Conservation (phyloP, 1,140 invertebrate species). For the Phenacoccus solenopsis region DNA sequence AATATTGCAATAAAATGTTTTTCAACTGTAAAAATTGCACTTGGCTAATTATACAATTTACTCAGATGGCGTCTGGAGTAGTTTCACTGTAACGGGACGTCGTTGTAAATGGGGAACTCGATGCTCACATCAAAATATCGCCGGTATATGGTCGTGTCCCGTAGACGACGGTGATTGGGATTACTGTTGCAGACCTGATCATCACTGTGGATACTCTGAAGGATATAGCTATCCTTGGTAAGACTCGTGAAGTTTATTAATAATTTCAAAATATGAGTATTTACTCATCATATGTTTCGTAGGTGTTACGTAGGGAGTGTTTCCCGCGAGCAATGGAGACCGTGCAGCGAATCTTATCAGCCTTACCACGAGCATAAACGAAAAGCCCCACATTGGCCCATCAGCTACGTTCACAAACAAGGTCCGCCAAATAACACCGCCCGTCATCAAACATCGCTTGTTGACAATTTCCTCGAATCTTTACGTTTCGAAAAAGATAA, state of each 20-base stretch:
- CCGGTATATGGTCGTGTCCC: slow-evolving; percentile 65
- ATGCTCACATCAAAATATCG: slow-evolving; percentile 54
- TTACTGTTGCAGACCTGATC: slow-evolving; percentile 64
- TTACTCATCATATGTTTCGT: no score
- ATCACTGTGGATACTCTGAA: slow-evolving; percentile 65
- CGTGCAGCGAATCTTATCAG: slow-evolving; percentile 65
- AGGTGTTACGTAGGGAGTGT: slow-evolving; percentile 65
- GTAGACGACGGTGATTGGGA: slow-evolving; percentile 62
- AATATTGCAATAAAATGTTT: no score
- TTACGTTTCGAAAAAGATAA: background rate
- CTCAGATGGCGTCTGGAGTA: slow-evolving; percentile 41
- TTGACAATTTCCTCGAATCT: background rate
- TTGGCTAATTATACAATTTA: no score
- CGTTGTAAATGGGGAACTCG: slow-evolving; percentile 55
- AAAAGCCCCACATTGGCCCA: slow-evolving; percentile 45
- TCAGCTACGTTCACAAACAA: slow-evolving; percentile 49
- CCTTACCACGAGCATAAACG: slow-evolving; percentile 36
- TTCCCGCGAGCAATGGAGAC: slow-evolving; percentile 59
- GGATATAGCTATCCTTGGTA: slow-evolving; percentile 64
- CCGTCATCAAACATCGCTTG: slow-evolving; percentile 20
- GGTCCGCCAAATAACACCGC: slow-evolving; percentile 40
- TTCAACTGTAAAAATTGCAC: no score
- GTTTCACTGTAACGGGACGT: slow-evolving; percentile 61
- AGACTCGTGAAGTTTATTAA: slow-evolving; percentile 24
- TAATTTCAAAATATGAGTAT: no score